A percentile compares a stretch with the other conserved stretches of the same genome.
These are phyloP conservation scores for Ctenochaetus hawaiiensis DNA, from an alignment of 2,797 vertebrate species.

Conservation along the genomic window DNA sequence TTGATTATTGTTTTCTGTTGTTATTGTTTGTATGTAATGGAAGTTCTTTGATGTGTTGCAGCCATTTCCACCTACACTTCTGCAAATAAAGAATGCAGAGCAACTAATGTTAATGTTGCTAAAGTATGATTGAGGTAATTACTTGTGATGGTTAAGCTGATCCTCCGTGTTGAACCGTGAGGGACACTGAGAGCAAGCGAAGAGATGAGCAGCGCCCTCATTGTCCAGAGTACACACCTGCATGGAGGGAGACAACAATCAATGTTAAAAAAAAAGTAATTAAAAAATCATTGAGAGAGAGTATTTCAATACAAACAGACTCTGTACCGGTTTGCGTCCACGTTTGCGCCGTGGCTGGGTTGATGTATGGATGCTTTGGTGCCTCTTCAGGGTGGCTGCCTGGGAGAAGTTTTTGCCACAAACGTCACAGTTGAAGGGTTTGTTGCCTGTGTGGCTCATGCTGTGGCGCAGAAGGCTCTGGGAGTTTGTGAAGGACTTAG, in stretches of 20 bases:
- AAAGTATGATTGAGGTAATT: slow-evolving; percentile 44
- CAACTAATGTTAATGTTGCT: background rate
- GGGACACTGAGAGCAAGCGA: slow-evolving; percentile 89
- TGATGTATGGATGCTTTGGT: slow-evolving; percentile 86
- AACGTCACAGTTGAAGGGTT: slow-evolving; percentile 87
- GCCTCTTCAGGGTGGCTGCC: slow-evolving; percentile 89
- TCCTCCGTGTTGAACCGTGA: slow-evolving; percentile 89
- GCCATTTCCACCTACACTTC: background rate
- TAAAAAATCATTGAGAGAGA: background rate
- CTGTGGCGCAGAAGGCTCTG: slow-evolving; percentile 93
- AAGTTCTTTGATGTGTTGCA: background rate
- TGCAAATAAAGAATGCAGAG: slow-evolving; percentile 1
- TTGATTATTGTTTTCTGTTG: background rate
- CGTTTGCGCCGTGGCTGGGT: slow-evolving; percentile 72
- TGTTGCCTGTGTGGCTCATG: slow-evolving; percentile 90
- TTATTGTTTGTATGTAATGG: background rate
- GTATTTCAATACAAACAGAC: background rate
- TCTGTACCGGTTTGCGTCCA: slow-evolving; percentile 79
- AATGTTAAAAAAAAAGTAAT: background rate
- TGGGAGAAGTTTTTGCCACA: slow-evolving; percentile 89
- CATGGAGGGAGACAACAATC: slow-evolving; percentile 22
- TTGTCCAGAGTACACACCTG: slow-evolving; percentile 70
- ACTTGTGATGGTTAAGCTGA: slow-evolving; percentile 88
- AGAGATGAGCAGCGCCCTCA: slow-evolving; percentile 73
- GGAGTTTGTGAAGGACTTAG: slow-evolving; percentile 92